These are phyloP conservation scores for Poicephalus gulielmi DNA, from an alignment of 2,113 vertebrate species.

Conservation along the genomic window DNA sequence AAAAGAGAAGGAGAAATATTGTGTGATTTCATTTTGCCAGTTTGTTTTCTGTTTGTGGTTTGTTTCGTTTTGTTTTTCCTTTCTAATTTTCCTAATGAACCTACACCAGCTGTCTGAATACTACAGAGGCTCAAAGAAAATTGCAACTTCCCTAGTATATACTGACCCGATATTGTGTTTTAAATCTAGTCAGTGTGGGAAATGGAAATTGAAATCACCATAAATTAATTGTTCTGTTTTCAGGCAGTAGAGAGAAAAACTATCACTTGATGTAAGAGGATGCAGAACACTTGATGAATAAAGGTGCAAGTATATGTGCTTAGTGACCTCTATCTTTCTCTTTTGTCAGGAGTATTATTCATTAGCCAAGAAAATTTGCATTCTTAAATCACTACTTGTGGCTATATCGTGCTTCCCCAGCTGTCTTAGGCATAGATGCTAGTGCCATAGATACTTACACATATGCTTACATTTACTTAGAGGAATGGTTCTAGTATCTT, in stretches of 20 bases:
- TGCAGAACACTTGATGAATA: neutral
- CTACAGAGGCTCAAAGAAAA: conserved; percentile 27
- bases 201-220: conserved; percentile 38
- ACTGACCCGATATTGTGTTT: neutral
- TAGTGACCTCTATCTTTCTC: neutral
- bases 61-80: neutral
- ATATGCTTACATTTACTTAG: neutral
- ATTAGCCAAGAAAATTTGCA: neutral
- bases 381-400: neutral
- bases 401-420: neutral
- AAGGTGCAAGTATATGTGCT: neutral
- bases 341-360: neutral
- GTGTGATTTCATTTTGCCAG: neutral
- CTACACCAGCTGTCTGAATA: neutral
- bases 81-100: conserved; percentile 49
- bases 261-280: neutral
- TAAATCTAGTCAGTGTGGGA: conserved; percentile 14
- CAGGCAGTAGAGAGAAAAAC: neutral
- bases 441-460: neutral
- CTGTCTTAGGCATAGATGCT: neutral
- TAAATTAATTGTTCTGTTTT: conserved; percentile 42
- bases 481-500: neutral
- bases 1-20: neutral
- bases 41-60: neutral
- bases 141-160: neutral